phyloP scores from a whole-genome alignment of 2,113 vertebrate species.

The Xenus cinereus region DNA sequence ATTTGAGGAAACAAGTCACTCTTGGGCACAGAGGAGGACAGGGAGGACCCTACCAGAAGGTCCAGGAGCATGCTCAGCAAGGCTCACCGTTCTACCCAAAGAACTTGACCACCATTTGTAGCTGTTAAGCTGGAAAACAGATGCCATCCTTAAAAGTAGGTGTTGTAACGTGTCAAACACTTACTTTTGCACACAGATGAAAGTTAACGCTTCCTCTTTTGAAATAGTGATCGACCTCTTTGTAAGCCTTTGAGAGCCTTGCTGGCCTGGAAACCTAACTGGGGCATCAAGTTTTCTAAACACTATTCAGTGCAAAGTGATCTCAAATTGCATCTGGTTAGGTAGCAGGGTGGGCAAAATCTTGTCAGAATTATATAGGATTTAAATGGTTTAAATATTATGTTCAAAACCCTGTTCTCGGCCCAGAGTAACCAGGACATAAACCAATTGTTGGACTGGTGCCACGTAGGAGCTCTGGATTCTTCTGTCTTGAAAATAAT shows the following conservation, averaged over 20 bases:
- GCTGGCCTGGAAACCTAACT: neutral
- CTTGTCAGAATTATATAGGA: neutral
- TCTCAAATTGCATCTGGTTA: neutral
- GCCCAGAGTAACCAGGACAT: neutral
- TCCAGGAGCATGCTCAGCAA: neutral
- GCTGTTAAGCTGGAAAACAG: neutral
- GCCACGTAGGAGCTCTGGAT: neutral
- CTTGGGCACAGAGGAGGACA: neutral
- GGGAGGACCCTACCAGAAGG: neutral
- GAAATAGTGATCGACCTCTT: neutral
- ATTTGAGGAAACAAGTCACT: neutral
- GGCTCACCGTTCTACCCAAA: neutral
- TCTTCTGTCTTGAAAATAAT: neutral
- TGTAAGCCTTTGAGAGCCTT: neutral
- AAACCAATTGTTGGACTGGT: neutral
- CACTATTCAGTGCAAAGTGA: neutral
- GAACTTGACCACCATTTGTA: neutral
- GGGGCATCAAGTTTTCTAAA: neutral
- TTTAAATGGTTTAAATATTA: neutral
- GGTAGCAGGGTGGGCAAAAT: neutral
- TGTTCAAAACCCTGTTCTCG: neutral
- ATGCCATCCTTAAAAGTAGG: neutral
- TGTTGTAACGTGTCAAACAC: accelerated
- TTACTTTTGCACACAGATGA: neutral
- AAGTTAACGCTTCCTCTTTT: neutral